Conservation (phyloP, 2,888 invertebrate genomes). For the Ferdinandea cuprea region DNA sequence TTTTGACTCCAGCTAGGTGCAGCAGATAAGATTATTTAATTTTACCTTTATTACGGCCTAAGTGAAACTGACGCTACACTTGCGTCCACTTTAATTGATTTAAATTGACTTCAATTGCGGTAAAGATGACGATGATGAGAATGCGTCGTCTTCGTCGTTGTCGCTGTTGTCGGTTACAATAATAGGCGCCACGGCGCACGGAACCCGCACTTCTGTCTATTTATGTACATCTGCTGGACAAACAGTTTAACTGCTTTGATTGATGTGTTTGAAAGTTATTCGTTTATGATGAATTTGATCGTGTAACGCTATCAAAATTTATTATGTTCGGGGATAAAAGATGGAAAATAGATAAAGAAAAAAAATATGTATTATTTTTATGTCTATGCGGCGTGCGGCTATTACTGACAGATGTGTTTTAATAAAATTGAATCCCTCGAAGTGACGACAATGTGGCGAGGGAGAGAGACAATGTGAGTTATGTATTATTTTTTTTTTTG, state of each 20-base stretch:
- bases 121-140: constrained; percentile 11
- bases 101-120: constrained; percentile 62
- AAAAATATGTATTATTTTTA: not conserved
- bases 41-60: constrained; percentile 19
- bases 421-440: constrained; percentile 3
- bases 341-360: constrained; percentile 1
- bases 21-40: constrained; percentile 33
- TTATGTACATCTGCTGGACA: constrained; percentile 29
- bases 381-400: not conserved
- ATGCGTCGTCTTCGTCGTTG: constrained; percentile 35
- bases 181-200: constrained; percentile 42
- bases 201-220: constrained; percentile 18
- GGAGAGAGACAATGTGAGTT: no score
- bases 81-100: constrained; percentile 29
- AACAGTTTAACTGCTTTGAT: constrained; percentile 38
- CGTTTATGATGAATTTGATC: constrained; percentile 16
- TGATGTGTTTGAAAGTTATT: constrained; percentile 26
- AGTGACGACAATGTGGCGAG: no score
- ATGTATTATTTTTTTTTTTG: constrained; percentile 1
- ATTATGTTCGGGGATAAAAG: not conserved
- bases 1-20: not conserved
- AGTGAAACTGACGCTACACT: constrained; percentile 39
- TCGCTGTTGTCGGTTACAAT: not conserved
- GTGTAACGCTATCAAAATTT: constrained; percentile 1
- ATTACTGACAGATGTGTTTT: not conserved